A percentile compares a stretch with the other conserved stretches of the same genome.
Conservation (phyloP, 2,888 invertebrate genomes). For the Tetheella fluctuosa region DNA sequence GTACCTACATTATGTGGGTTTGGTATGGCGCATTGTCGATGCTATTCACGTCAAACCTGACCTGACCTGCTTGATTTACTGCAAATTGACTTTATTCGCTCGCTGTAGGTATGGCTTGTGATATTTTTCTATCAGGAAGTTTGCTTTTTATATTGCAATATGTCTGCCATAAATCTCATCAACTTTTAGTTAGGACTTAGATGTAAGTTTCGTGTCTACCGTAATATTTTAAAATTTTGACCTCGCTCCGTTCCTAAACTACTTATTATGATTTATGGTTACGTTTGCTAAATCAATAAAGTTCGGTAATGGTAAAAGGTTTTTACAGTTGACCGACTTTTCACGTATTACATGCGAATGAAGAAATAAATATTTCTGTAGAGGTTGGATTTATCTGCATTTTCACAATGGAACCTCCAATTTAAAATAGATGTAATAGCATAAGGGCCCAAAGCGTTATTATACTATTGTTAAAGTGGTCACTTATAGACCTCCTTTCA, state of each 20-base stretch:
- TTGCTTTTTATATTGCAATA: neutral
- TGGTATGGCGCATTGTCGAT: conserved; percentile 25
- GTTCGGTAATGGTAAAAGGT: neutral
- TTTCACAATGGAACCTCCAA: too few relatives aligned
- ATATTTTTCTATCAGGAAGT: conserved; percentile 19
- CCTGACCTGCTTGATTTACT: conserved; percentile 55
- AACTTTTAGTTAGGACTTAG: neutral
- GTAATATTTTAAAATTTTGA: too few relatives aligned
- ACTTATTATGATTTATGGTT: conserved; percentile 1
- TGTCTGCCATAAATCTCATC: neutral
- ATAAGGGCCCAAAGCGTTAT: too few relatives aligned
- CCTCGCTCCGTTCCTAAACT: conserved; percentile 1
- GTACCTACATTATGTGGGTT: conserved; percentile 13
- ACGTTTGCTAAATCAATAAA: neutral
- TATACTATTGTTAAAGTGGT: too few relatives aligned
- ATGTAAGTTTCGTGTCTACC: neutral
- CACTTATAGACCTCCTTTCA: neutral
- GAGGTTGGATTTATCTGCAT: too few relatives aligned
- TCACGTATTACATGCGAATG: neutral
- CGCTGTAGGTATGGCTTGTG: conserved; percentile 35
- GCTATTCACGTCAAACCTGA: conserved; percentile 37
- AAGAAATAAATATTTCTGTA: neutral
- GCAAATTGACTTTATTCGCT: conserved; percentile 50
- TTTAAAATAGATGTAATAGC: too few relatives aligned
- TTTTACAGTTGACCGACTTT: neutral